phyloP scores from a whole-genome alignment of 2,888 invertebrate genomes.

The Poecilobothrus nobilitatus region DNA sequence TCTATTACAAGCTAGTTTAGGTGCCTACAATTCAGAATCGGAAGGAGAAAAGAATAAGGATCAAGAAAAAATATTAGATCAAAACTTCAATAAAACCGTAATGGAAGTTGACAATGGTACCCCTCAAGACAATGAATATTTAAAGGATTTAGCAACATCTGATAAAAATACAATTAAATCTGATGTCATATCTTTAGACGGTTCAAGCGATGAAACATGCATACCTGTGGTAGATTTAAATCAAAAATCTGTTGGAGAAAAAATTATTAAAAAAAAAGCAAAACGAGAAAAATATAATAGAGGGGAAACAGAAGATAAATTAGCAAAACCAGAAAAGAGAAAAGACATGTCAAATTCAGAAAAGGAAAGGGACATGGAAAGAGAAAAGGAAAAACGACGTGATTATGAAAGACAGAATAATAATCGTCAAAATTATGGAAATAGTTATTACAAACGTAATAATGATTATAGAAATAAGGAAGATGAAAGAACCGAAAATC shows the following conservation, averaged over 20 bases:
- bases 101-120: neutral
- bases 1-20: slow-evolving; percentile 65
- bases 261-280: slow-evolving; percentile 30
- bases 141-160: slow-evolving; percentile 11
- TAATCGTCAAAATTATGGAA: slow-evolving; percentile 25
- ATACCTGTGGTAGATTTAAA: slow-evolving; percentile 38
- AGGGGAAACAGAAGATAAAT: slow-evolving; percentile 20
- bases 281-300: slow-evolving; percentile 21
- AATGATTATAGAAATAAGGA: slow-evolving; percentile 41
- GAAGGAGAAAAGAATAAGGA: slow-evolving; percentile 47
- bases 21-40: slow-evolving; percentile 65
- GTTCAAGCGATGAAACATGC: slow-evolving; percentile 55
- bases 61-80: slow-evolving; percentile 21
- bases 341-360: slow-evolving; percentile 17
- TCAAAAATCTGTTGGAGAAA: slow-evolving; percentile 32
- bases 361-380: slow-evolving; percentile 17
- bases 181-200: slow-evolving; percentile 57
- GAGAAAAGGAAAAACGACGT: slow-evolving; percentile 16
- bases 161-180: slow-evolving; percentile 39
- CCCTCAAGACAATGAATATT: slow-evolving; percentile 7
- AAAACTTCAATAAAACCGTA: slow-evolving; percentile 5
- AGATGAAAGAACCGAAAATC: slow-evolving; percentile 45
- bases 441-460: slow-evolving; percentile 41
- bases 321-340: slow-evolving; percentile 22
- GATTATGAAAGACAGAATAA: slow-evolving; percentile 19